phyloP scores from a whole-genome alignment of 2,888 invertebrate genomes.

The Melanotus villosus region DNA sequence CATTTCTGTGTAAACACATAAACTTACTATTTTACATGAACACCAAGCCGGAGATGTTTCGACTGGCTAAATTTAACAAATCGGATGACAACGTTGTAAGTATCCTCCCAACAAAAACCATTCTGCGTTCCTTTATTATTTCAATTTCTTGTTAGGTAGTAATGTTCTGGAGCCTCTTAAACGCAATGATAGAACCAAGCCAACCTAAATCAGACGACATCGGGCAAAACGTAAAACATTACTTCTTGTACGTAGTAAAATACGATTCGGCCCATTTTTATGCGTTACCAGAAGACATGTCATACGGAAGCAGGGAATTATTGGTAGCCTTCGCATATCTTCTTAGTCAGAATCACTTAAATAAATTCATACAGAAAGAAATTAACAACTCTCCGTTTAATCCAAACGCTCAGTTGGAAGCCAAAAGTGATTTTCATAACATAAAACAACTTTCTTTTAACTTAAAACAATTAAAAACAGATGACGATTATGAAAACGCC shows the following conservation, averaged over 20 bases:
- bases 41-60: conserved; percentile 64
- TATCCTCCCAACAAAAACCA: conserved; percentile 34
- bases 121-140: too few relatives aligned
- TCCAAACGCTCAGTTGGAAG: conserved; percentile 5
- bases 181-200: conserved; percentile 42
- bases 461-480: conserved; percentile 24
- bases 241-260: conserved; percentile 60
- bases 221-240: conserved; percentile 59
- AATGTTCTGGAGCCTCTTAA: conserved; percentile 59
- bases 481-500: conserved; percentile 36
- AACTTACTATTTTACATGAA: conserved; percentile 56
- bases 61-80: conserved; percentile 63
- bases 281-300: conserved; percentile 54
- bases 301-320: conserved; percentile 59
- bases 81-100: conserved; percentile 60
- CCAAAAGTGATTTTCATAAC: background rate
- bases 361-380: conserved; percentile 52
- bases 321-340: conserved; percentile 65
- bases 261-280: conserved; percentile 65
- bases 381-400: conserved; percentile 50
- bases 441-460: conserved; percentile 22
- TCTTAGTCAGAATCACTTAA: conserved; percentile 58
- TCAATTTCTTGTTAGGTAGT: conserved; percentile 44
- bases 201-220: conserved; percentile 54
- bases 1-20: conserved; percentile 63